Percentiles rank a stretch among this genome's conserved stretches.
Conservation (phyloP, 2,888 invertebrate genomes). For the Lasioglossum figueresi region DNA sequence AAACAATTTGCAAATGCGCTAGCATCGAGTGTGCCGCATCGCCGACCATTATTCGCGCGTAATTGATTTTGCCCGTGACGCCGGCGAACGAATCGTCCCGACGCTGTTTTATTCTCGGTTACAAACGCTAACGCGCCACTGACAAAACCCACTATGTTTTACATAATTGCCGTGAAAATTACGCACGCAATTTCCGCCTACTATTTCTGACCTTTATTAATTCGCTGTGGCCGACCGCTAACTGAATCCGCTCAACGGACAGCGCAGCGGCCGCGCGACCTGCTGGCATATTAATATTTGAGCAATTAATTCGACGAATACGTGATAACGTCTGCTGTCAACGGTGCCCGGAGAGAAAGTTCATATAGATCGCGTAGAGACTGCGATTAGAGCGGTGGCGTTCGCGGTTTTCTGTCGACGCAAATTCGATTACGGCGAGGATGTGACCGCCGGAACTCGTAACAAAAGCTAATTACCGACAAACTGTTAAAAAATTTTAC, state of each 20-base stretch:
- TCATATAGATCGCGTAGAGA: background rate
- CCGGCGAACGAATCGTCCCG: conserved; percentile 42
- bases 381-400: background rate
- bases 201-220: conserved; percentile 59
- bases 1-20: conserved; percentile 55
- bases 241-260: conserved; percentile 17
- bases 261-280: background rate
- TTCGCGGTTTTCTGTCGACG: background rate
- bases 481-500: background rate
- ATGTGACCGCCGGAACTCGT: background rate
- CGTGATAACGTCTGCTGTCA: conserved; percentile 16
- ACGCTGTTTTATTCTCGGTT: conserved; percentile 41
- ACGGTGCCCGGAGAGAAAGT: background rate
- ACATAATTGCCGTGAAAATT: conserved; percentile 61
- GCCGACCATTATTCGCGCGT: conserved; percentile 46
- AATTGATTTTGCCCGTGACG: conserved; percentile 51
- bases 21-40: conserved; percentile 40
- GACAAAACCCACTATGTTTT: conserved; percentile 44
- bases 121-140: conserved; percentile 23
- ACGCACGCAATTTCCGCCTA: conserved; percentile 48
- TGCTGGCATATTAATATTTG: conserved; percentile 31
- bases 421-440: background rate
- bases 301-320: conserved; percentile 36
- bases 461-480: background rate
- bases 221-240: conserved; percentile 29